A percentile compares a stretch with the other conserved stretches of the same genome.
phyloP scores from a whole-genome alignment of 2,113 vertebrate species.

The Oceanodroma tethys region DNA sequence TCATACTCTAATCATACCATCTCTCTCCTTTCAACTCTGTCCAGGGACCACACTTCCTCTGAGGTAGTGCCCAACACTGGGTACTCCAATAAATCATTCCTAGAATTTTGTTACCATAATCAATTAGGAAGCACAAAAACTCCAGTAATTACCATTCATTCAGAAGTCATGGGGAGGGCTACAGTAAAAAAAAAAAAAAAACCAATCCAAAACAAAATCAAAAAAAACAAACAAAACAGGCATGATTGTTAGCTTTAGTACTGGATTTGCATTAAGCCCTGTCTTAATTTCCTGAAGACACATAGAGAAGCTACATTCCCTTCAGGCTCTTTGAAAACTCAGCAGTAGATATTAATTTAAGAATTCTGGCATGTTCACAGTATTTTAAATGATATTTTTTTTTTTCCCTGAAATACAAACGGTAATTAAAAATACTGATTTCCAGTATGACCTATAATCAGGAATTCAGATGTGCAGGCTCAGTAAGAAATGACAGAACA shows the following conservation, averaged over 20 bases:
- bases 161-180: background rate
- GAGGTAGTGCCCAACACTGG: background rate
- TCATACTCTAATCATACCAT: background rate
- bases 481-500: background rate
- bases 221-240: background rate
- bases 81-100: background rate
- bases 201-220: background rate
- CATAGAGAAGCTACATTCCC: background rate
- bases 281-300: background rate
- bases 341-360: background rate
- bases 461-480: background rate
- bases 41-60: background rate
- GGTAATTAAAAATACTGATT: conserved; percentile 19
- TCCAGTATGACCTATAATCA: background rate
- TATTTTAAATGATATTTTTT: background rate
- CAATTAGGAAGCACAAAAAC: background rate
- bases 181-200: background rate
- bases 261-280: background rate
- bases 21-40: background rate
- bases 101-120: background rate
- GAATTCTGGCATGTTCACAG: background rate
- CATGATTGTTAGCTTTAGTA: background rate
- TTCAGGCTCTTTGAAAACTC: background rate
- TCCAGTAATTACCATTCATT: background rate
- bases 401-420: background rate